A percentile compares a stretch with the other conserved stretches of the same genome.
These are phyloP conservation scores for Pseudopipra pipra DNA, from an alignment of 2,113 vertebrate species.

Conservation along the genomic window DNA sequence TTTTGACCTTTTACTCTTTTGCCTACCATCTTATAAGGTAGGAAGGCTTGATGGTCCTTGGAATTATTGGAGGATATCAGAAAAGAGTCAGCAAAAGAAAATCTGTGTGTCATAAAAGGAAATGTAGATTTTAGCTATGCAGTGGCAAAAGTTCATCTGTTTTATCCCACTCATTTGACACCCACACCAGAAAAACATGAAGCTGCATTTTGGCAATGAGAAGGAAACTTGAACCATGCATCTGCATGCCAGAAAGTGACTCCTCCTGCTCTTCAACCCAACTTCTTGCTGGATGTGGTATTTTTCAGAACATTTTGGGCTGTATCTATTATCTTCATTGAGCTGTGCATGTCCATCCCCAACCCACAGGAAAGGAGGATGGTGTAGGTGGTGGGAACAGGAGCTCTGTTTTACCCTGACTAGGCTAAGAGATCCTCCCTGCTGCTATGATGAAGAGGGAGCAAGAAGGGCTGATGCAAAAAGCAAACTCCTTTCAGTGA, in stretches of 20 bases:
- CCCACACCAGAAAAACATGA: background rate
- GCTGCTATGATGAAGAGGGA: background rate
- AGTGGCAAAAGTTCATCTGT: background rate
- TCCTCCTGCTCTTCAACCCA: background rate
- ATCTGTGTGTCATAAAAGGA: background rate
- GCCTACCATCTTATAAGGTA: background rate
- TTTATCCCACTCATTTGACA: constrained; percentile 5
- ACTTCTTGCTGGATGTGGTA: background rate
- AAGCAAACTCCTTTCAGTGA: background rate
- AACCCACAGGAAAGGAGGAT: background rate
- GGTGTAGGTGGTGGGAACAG: background rate
- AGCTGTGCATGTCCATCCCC: background rate
- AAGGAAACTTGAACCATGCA: background rate
- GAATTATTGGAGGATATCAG: background rate
- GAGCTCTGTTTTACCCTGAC: background rate
- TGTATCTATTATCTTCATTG: background rate
- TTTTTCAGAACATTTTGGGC: background rate
- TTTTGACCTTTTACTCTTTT: background rate
- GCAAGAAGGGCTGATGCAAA: background rate
- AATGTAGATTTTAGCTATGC: background rate
- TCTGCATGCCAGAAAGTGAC: background rate
- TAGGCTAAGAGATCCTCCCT: background rate
- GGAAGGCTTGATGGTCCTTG: background rate
- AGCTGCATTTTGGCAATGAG: background rate
- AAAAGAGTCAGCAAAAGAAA: background rate